phyloP scores from a whole-genome alignment of 2,888 invertebrate species.

The Tryphoninae sp. region DNA sequence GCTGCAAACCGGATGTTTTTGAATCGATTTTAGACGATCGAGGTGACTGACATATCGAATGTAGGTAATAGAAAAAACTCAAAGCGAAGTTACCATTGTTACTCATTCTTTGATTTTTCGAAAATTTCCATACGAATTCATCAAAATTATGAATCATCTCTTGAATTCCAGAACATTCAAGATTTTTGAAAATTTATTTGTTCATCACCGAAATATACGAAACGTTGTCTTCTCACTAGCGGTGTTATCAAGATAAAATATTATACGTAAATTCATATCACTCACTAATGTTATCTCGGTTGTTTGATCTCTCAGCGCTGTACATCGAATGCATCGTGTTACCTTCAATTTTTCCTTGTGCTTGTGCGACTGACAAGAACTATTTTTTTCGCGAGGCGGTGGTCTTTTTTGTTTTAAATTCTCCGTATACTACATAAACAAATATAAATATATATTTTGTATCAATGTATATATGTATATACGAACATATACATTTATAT shows the following conservation, averaged over 20 bases:
- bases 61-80: too few relatives aligned
- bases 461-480: neutral
- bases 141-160: too few relatives aligned
- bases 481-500: constrained; percentile 3
- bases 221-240: too few relatives aligned
- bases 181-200: too few relatives aligned
- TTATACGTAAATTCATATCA: neutral
- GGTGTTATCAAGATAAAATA: too few relatives aligned
- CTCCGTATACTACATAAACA: neutral
- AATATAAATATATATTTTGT: constrained; percentile 6
- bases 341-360: constrained; percentile 13
- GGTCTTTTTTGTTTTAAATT: constrained; percentile 51
- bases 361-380: constrained; percentile 36
- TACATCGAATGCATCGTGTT: neutral
- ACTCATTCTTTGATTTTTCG: too few relatives aligned
- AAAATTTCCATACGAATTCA: too few relatives aligned
- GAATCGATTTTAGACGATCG: too few relatives aligned
- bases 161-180: too few relatives aligned
- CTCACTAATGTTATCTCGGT: neutral
- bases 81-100: too few relatives aligned
- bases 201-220: too few relatives aligned
- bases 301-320: neutral
- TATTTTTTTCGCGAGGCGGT: constrained; percentile 14
- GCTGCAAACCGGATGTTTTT: neutral
- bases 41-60: too few relatives aligned